A percentile compares a stretch with the other conserved stretches of the same genome.
Evolutionary conservation across 2,797 vertebrate species (phyloP).

Genomic region (Tenualosa ilisha): DNA sequence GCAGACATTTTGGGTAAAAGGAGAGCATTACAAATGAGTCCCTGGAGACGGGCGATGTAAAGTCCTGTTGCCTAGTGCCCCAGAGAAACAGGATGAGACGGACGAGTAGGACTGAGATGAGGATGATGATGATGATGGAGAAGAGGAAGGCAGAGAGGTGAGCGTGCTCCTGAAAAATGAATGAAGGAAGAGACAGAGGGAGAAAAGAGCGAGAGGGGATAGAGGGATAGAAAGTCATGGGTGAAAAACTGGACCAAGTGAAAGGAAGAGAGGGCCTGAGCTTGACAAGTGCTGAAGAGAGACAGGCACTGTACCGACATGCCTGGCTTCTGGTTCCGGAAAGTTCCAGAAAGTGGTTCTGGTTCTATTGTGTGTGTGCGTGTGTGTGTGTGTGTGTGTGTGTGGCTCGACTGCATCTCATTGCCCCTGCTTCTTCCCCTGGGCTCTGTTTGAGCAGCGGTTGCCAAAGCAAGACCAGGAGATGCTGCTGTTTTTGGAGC

Average conservation of each 20-base stretch:
- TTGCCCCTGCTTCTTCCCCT: too few relatives aligned
- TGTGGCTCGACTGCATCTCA: not conserved
- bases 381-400: not conserved
- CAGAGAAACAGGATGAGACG: not conserved
- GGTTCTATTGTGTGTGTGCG: not conserved
- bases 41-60: not conserved
- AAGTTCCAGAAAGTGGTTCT: not conserved
- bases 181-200: not conserved
- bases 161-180: not conserved
- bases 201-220: not conserved
- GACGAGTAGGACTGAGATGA: not conserved
- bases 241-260: not conserved
- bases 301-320: not conserved
- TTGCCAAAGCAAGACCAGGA: not conserved
- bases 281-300: not conserved
- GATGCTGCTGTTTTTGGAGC: slow-evolving; percentile 3
- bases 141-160: not conserved
- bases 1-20: not conserved
- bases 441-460: not conserved
- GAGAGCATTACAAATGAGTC: slow-evolving; percentile 4
- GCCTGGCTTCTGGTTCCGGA: not conserved
- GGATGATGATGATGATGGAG: not conserved
- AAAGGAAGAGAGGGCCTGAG: not conserved
- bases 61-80: not conserved
- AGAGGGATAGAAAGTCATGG: not conserved